Base-by-base conservation (phyloP, 35 echinoderm and acorn worm species). In the Ophioderma brevispina region DNA sequence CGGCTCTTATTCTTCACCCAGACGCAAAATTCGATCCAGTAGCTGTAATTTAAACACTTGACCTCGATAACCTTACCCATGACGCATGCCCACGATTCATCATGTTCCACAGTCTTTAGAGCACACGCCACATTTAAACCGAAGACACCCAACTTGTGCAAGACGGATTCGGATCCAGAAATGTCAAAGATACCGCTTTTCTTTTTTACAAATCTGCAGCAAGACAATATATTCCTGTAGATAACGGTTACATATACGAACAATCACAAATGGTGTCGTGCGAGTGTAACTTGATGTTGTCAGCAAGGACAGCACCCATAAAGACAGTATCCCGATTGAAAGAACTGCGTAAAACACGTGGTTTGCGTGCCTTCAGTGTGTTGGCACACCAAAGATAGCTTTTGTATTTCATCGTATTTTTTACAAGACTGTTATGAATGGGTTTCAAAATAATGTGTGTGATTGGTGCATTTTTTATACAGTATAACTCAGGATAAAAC, bases 61-160 rank as follows among this genome's bases (percentile, higher is more conserved):
- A 92, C 64, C n/a, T n/a, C n/a, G n/a, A 41, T 31, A 34, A 82
- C 70, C 5, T 80, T 99, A 31, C 97, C 97, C 0, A 95, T 81
- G 95, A 99, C 85, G 97, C 97, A 43, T 99, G 93, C 49, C 97
- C 97, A 35, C 86, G 97, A 41, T 99, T 99, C 81, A 38, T 99
- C 3, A 94, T 93, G 11, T 99, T 28, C 39, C 84, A 31, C 31
- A 39, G 33, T 31, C 64, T 6, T 77, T 99, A 80, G 93, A 95
- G 37, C 97, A 99, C 75, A 99, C 97, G 86, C 90, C 38, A 99
- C 97, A 13, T 95, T 99, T 64, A 99, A 99, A 38, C 97, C 95
- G 59, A 99, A 82, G 37, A 99, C 95, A 81, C 76, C 3, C 32
- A 41, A 37, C 88, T 99, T 1, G 90, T 95, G 14, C 90, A 99